Percentiles rank a stretch among this genome's conserved stretches.
phyloP scores from a whole-genome alignment of 2,113 vertebrate genomes.

The Sterrhoptilus dennistouni region DNA sequence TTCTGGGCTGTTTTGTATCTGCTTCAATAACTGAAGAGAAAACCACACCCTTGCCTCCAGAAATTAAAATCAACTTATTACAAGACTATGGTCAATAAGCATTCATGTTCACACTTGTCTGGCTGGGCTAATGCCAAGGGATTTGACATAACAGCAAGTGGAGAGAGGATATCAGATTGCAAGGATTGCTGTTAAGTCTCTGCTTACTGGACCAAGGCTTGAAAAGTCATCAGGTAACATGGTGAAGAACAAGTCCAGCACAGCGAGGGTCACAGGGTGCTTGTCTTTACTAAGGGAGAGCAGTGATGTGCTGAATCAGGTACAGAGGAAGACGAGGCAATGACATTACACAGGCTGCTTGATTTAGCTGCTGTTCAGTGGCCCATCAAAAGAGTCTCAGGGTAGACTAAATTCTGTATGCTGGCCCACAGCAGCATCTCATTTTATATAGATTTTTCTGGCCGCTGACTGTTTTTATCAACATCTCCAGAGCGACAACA shows the following conservation, averaged over 20 bases:
- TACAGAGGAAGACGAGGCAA: background rate
- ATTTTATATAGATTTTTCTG: conserved; percentile 30
- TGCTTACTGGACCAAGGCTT: background rate
- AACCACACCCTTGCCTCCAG: background rate
- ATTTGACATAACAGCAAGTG: background rate
- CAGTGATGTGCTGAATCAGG: background rate
- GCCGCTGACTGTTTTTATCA: conserved; percentile 12
- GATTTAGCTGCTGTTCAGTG: background rate
- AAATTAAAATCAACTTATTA: background rate
- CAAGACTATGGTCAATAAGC: background rate
- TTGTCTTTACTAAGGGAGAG: background rate
- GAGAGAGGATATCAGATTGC: background rate
- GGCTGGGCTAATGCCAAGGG: background rate
- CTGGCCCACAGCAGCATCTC: background rate
- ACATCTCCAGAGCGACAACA: background rate
- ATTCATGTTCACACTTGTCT: background rate
- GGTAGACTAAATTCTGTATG: background rate
- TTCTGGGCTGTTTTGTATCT: background rate
- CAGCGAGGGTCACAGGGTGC: background rate
- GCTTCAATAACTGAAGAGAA: background rate
- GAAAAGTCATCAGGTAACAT: background rate
- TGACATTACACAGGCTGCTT: background rate
- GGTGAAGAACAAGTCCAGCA: background rate
- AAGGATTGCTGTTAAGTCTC: background rate
- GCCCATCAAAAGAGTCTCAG: background rate